These are phyloP conservation scores for Bos indicus DNA, from an alignment of 2,113 vertebrate genomes.

Conservation along the genomic window DNA sequence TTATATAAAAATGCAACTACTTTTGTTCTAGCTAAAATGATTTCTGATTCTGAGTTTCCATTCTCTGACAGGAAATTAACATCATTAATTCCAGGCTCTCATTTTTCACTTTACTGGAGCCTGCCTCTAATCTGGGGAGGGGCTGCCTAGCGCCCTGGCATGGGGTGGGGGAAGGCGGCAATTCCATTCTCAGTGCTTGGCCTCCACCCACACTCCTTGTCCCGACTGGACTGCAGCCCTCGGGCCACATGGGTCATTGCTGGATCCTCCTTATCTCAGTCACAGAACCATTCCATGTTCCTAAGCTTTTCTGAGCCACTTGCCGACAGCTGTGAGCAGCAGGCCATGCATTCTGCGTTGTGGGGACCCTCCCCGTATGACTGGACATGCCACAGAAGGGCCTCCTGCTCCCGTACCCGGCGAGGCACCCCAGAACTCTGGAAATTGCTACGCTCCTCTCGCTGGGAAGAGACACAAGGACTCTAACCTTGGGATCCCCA, in stretches of 20 bases:
- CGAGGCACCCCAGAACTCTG: not conserved
- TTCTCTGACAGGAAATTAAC: not conserved
- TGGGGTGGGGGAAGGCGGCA: accelerated
- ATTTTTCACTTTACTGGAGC: not conserved
- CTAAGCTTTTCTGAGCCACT: not conserved
- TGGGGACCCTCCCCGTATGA: no score
- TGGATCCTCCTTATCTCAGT: not conserved
- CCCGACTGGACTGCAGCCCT: not conserved
- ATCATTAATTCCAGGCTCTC: not conserved
- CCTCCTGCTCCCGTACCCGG: not conserved
- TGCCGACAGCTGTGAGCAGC: not conserved
- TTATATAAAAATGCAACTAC: not conserved
- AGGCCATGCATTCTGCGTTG: accelerated
- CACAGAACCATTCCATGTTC: not conserved
- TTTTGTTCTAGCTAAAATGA: not conserved
- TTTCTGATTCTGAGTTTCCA: not conserved
- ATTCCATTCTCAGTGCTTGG: not conserved
- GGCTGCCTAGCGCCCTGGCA: no score
- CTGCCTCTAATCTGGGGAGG: not conserved
- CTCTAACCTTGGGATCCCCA: no score
- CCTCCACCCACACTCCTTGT: not conserved
- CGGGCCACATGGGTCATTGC: not conserved
- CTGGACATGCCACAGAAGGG: not conserved
- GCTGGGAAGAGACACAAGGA: not conserved
- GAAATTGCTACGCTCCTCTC: not conserved